These are phyloP conservation scores for Oncorhynchus gorbuscha DNA, from an alignment of 2,113 vertebrate genomes.

Conservation along the genomic window DNA sequence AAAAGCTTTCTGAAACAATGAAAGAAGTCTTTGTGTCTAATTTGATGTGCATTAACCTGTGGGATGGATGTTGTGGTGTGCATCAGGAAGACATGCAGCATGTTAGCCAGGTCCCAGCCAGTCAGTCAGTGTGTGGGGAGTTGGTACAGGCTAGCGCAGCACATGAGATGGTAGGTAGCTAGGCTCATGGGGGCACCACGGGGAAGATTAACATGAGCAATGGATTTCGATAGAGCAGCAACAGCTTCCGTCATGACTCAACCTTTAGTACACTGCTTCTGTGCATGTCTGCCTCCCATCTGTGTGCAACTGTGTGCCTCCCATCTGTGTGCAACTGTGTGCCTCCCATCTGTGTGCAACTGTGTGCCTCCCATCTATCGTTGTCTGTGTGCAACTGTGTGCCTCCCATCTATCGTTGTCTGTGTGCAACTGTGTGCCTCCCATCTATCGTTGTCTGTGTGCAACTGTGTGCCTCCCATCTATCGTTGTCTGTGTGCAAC, in stretches of 20 bases:
- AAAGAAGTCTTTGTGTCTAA: not conserved
- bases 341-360: not conserved
- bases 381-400: not conserved
- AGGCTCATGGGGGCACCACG: conserved; percentile 23
- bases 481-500: too few species aligned
- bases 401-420: too few species aligned
- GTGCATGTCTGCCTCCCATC: conserved; percentile 6
- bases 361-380: too few species aligned
- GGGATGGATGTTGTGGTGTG: not conserved
- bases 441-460: too few species aligned
- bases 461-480: too few species aligned
- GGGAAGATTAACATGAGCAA: conserved; percentile 48
- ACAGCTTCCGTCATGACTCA: conserved; percentile 54
- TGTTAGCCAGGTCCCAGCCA: not conserved
- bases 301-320: too few species aligned
- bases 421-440: not conserved
- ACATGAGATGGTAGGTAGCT: not conserved
- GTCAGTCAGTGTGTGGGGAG: not conserved
- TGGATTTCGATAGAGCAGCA: conserved; percentile 52
- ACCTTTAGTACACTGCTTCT: conserved; percentile 40
- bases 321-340: not conserved
- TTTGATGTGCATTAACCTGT: not conserved
- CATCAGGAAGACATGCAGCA: not conserved
- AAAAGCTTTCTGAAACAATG: not conserved
- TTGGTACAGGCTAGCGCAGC: conserved; percentile 15